Evolutionary conservation across 2,888 invertebrate species (phyloP).

Genomic region (Craniophora ligustri): DNA sequence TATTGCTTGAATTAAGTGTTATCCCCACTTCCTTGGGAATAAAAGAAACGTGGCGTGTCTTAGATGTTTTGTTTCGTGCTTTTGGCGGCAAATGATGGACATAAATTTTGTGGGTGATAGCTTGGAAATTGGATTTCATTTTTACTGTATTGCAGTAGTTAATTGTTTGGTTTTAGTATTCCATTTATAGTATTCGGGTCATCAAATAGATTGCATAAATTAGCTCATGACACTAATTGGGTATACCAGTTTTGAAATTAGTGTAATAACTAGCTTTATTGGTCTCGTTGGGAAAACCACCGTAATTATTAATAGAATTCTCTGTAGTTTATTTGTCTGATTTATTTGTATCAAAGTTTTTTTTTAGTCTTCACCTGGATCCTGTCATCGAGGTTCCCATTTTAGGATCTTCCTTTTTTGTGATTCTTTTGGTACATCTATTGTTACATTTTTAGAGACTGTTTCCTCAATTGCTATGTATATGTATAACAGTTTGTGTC

Average conservation of each 20-base stretch:
- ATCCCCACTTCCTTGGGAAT: slow-evolving; percentile 50
- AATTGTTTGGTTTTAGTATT: slow-evolving; percentile 22
- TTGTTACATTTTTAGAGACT: too few species aligned
- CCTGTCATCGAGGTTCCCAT: too few species aligned
- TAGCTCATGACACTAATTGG: neutral
- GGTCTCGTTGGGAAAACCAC: too few species aligned
- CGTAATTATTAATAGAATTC: too few species aligned
- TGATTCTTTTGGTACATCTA: too few species aligned
- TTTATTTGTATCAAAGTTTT: too few species aligned
- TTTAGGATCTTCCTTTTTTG: too few species aligned
- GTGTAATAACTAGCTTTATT: neutral
- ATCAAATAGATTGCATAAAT: slow-evolving; percentile 3
- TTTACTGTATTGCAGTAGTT: slow-evolving; percentile 34
- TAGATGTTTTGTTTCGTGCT: slow-evolving; percentile 38
- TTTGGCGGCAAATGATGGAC: slow-evolving; percentile 35
- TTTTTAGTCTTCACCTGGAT: too few species aligned
- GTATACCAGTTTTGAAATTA: neutral
- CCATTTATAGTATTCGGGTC: slow-evolving; percentile 5
- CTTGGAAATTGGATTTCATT: slow-evolving; percentile 38
- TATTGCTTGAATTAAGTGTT: slow-evolving; percentile 56
- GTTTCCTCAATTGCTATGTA: too few species aligned
- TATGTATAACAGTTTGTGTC: too few species aligned
- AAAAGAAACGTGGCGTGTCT: slow-evolving; percentile 51
- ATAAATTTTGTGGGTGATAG: slow-evolving; percentile 46
- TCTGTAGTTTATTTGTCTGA: too few species aligned